Percentiles rank a stretch among this genome's conserved stretches.
Evolutionary conservation across 2,797 vertebrate genomes (phyloP).

Genomic region (Brachymystax lenok): DNA sequence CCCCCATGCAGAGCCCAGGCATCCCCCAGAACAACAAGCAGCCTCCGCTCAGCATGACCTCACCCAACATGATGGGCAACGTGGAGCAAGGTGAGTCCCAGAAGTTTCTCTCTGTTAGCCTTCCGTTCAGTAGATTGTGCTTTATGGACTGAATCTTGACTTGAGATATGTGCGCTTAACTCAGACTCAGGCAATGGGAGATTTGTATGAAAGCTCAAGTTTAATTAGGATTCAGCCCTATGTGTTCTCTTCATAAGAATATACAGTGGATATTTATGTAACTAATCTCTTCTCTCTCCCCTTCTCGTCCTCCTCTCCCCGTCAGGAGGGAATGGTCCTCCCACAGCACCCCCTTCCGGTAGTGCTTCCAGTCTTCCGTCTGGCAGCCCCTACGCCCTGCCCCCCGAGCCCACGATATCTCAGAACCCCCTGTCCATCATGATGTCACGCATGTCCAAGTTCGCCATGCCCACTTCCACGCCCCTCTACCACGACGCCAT

Average conservation of each 20-base stretch:
- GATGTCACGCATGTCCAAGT: conserved; percentile 99
- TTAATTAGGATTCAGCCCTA: not conserved
- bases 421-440: conserved; percentile 99
- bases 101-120: conserved; percentile 26
- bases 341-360: conserved; percentile 84
- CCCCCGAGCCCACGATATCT: conserved; percentile 95
- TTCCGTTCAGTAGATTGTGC: not conserved
- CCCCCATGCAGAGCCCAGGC: conserved; percentile 97
- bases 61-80: conserved; percentile 93
- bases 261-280: not conserved
- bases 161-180: too few species aligned
- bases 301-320: conserved; percentile 11
- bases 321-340: conserved; percentile 90
- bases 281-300: not conserved
- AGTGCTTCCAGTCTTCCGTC: conserved; percentile 82
- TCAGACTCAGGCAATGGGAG: not conserved
- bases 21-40: conserved; percentile 87
- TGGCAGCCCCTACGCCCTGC: conserved; percentile 94
- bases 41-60: conserved; percentile 92
- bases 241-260: not conserved
- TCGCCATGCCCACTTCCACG: conserved; percentile 98
- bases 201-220: not conserved
- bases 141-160: too few species aligned
- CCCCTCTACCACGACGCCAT: conserved; percentile 98
- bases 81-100: conserved; percentile 86